A percentile compares a stretch with the other conserved stretches of the same genome.
Conservation (phyloP, 1,140 invertebrate species). For the Elymnias hypermnestra region DNA sequence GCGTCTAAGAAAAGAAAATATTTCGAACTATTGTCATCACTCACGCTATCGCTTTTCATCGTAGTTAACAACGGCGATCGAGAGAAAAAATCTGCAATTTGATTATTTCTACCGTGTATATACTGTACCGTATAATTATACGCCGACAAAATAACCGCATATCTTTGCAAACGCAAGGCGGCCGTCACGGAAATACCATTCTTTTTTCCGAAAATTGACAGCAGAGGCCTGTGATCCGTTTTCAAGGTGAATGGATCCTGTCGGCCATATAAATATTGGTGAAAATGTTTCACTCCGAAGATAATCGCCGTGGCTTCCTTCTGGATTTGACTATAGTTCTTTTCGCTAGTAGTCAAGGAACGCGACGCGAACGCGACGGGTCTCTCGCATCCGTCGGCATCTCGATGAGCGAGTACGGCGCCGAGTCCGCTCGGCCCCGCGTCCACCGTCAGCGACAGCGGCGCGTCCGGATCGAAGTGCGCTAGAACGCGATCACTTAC, state of each 20-base stretch:
- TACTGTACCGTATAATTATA: conserved; percentile 27
- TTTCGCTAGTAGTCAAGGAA: too few species aligned
- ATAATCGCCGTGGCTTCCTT: too few species aligned
- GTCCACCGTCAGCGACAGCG: conserved; percentile 73
- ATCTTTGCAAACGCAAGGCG: conserved; percentile 16
- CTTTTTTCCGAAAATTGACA: too few species aligned
- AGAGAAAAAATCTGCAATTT: conserved; percentile 17
- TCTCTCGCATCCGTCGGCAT: conserved; percentile 18
- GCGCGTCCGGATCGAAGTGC: conserved; percentile 60
- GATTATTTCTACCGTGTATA: conserved; percentile 15
- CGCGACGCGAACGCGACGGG: not conserved
- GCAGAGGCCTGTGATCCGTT: too few species aligned
- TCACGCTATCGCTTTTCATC: too few species aligned
- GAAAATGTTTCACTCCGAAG: too few species aligned
- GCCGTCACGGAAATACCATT: too few species aligned
- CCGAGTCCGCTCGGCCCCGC: conserved; percentile 27
- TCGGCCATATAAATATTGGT: too few species aligned
- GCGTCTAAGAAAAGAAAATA: not conserved
- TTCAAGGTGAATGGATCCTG: too few species aligned
- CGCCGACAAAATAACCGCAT: conserved; percentile 1
- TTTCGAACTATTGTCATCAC: too few species aligned
- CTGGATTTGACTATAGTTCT: too few species aligned
- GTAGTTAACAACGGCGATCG: not conserved
- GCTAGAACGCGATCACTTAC: conserved; percentile 37
- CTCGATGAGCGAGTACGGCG: not conserved